Evolutionary conservation across 2,797 vertebrate species (phyloP).

Genomic region (Distichodus sexfasciatus): DNA sequence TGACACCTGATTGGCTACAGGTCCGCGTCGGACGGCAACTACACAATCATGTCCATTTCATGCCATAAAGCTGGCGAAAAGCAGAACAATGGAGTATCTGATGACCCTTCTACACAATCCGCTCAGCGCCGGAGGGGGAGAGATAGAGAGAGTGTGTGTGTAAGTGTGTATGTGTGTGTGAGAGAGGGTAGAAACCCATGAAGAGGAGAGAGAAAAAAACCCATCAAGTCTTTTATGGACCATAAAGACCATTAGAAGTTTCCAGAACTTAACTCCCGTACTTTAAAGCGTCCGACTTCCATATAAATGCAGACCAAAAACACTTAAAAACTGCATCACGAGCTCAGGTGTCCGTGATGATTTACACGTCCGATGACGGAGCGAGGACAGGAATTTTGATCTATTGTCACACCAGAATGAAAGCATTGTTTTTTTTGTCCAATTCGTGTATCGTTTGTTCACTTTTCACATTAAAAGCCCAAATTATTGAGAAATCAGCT

Average conservation of each 20-base stretch:
- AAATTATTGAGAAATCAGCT: too few relatives aligned
- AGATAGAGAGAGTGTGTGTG: constrained; percentile 31
- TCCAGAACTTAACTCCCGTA: constrained; percentile 39
- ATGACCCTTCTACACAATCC: constrained; percentile 48
- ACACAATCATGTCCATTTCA: constrained; percentile 56
- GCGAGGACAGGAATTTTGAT: background rate
- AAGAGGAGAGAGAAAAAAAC: constrained; percentile 26
- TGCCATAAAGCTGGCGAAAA: constrained; percentile 53
- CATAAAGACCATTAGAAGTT: constrained; percentile 51
- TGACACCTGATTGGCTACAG: constrained; percentile 37
- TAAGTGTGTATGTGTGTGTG: background rate
- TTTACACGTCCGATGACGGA: constrained; percentile 5
- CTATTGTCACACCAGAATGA: background rate
- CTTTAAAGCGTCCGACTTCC: constrained; percentile 1
- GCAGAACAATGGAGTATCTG: constrained; percentile 46
- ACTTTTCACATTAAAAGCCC: too few relatives aligned
- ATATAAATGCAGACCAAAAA: background rate
- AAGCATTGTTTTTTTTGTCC: constrained; percentile 56
- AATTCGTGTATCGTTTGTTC: too few relatives aligned
- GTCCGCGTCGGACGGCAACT: constrained; percentile 25
- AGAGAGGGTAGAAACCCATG: too few relatives aligned
- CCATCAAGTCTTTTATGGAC: constrained; percentile 45
- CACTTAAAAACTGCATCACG: background rate
- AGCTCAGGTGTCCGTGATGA: background rate
- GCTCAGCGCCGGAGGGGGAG: constrained; percentile 33